Evolutionary conservation across 2,797 vertebrate genomes (phyloP), one percentile per base, ranked within the genome.

Genomic region (Sebastes diploproa): DNA sequence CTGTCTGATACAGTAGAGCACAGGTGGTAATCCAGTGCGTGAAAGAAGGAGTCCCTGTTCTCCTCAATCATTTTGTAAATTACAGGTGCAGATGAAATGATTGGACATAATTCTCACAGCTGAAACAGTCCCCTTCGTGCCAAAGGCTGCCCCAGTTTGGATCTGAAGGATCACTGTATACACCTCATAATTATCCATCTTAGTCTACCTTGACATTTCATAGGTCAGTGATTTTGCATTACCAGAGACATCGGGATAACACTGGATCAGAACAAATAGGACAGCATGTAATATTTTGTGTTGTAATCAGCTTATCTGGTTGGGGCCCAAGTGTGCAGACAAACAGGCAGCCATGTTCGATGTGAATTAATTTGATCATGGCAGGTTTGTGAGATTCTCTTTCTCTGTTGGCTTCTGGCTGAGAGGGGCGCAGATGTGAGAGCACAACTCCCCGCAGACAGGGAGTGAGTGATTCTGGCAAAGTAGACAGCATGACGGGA

Each of bases 281-380:
- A 93, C 93, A 91, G 88, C 89, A 80, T 94, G 91, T 94, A 92
- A 93, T 91, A 89, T 93, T 93, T 92, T 91, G 89, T 90, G 86
- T 90, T 78, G 85, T 94, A 93, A 94, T 95, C 93, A 91, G 92
- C 92, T 95, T 94, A 95, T 94, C 89, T 92, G 86, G 84, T 87
- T n/a, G 77, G 76, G 70, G 88, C 84, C 85, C 87, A 90, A 92
- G 91, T 87, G 80, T 91, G 88, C 88, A 89, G 93, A 90, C 87
- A 92, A 89, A 91, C 88, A 89, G 62, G 60, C 89, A 77, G 89
- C 72, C 85, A 81, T 85, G 72, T 89, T 90, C 64, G 34, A 90
- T 89, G 90, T 89, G 90, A 92, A 91, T 87, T 83, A 86, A 89
- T 93, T 85, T 92, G 91, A 88, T 91, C 87, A 82, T 65, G 82